A percentile compares a stretch with the other conserved stretches of the same genome.
phyloP scores from a whole-genome alignment of 2,113 vertebrate species.

The Chaetorhynchus papuensis region DNA sequence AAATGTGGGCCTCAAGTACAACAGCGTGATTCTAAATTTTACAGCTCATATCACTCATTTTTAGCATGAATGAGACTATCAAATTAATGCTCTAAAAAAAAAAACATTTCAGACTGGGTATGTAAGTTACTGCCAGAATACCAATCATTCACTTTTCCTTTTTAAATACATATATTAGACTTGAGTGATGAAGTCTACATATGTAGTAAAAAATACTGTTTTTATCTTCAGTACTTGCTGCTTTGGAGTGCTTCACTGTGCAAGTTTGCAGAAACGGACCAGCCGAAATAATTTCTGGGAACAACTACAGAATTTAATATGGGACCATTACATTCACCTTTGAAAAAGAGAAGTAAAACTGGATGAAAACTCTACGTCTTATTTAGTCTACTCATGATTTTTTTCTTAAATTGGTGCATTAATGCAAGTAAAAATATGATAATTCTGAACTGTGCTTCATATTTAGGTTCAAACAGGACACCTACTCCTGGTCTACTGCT shows the following conservation, averaged over 20 bases:
- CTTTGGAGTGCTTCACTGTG: neutral
- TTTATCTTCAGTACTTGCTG: neutral
- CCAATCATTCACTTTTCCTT: neutral
- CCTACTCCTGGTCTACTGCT: neutral
- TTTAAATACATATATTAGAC: neutral
- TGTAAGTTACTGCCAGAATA: neutral
- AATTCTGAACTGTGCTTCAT: neutral
- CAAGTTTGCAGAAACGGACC: neutral
- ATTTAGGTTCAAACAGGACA: neutral
- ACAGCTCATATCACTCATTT: neutral
- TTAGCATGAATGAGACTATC: neutral
- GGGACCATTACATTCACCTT: neutral
- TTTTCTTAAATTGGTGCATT: neutral
- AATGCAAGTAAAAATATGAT: neutral
- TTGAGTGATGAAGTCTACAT: neutral
- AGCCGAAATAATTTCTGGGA: neutral
- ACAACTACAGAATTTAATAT: neutral
- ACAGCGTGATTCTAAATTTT: neutral
- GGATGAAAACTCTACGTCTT: neutral
- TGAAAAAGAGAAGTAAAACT: neutral
- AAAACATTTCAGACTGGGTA: neutral
- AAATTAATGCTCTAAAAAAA: neutral
- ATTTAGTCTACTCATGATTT: neutral
- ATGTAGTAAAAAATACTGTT: neutral
- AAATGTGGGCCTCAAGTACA: neutral